These are phyloP conservation scores for Sitophilus oryzae DNA, from an alignment of 1,140 invertebrate species.

Conservation along the genomic window DNA sequence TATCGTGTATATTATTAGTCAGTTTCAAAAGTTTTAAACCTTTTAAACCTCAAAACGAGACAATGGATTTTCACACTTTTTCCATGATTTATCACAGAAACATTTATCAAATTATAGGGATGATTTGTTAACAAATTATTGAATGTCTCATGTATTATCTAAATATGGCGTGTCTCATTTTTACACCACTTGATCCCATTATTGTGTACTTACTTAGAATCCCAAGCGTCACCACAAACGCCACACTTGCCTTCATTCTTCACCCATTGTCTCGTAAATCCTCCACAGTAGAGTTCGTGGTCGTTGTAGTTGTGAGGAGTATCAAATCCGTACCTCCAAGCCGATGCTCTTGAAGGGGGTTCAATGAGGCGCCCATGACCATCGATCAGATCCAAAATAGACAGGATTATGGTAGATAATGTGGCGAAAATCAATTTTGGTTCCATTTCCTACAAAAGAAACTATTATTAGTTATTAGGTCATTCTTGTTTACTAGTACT, in stretches of 20 bases:
- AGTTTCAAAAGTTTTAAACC: too few species aligned
- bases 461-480: too few species aligned
- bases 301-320: slow-evolving; percentile 81
- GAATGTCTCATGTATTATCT: too few species aligned
- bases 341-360: slow-evolving; percentile 75
- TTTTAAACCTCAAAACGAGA: too few species aligned
- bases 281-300: slow-evolving; percentile 84
- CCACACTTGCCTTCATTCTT: slow-evolving; percentile 76
- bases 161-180: too few species aligned
- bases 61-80: too few species aligned
- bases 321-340: slow-evolving; percentile 72
- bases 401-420: background rate
- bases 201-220: slow-evolving; percentile 48
- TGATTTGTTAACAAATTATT: too few species aligned
- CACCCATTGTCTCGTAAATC: slow-evolving; percentile 70
- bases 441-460: slow-evolving; percentile 11
- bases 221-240: slow-evolving; percentile 81
- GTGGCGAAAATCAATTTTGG: background rate
- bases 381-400: slow-evolving; percentile 47
- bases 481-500: too few species aligned
- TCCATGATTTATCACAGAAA: too few species aligned
- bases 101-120: too few species aligned
- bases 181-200: too few species aligned
- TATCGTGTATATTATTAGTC: too few species aligned
- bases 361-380: slow-evolving; percentile 77